These are phyloP conservation scores for Acanthosoma haemorrhoidale DNA, from an alignment of 2,888 invertebrate species.

Conservation along the genomic window DNA sequence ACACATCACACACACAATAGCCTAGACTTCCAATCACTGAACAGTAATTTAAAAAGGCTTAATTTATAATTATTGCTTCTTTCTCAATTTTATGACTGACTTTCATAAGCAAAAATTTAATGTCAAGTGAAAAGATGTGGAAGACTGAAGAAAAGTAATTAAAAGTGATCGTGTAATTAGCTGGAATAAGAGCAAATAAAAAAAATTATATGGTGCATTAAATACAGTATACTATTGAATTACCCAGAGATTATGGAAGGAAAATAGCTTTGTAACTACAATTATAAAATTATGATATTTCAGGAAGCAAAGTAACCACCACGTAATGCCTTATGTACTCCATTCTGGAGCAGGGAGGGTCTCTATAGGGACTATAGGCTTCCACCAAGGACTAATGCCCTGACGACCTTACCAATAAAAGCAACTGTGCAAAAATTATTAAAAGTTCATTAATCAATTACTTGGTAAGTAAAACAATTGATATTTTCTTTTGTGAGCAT, in stretches of 20 bases:
- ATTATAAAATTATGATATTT: too few relatives aligned
- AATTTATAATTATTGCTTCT: slow-evolving; percentile 5
- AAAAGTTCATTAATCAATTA: too few relatives aligned
- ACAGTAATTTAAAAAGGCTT: slow-evolving; percentile 20
- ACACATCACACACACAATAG: slow-evolving; percentile 37
- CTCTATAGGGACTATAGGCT: too few relatives aligned
- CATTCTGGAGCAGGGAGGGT: too few relatives aligned
- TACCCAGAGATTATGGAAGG: neutral
- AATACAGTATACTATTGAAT: slow-evolving; percentile 1
- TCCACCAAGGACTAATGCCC: too few relatives aligned
- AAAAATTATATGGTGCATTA: neutral
- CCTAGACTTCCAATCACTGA: slow-evolving; percentile 32
- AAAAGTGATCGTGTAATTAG: slow-evolving; percentile 3
- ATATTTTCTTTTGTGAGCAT: too few relatives aligned
- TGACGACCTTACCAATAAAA: too few relatives aligned
- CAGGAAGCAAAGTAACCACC: too few relatives aligned
- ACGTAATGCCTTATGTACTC: too few relatives aligned
- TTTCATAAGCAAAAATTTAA: neutral
- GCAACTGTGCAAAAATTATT: too few relatives aligned
- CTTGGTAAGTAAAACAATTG: too few relatives aligned
- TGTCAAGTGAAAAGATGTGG: neutral
- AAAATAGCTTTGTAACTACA: too few relatives aligned
- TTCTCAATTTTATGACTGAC: neutral
- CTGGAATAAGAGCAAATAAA: neutral
- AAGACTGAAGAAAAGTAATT: neutral